phyloP scores from a whole-genome alignment of 2,113 vertebrate genomes.

The Zosterops hypoxanthus region DNA sequence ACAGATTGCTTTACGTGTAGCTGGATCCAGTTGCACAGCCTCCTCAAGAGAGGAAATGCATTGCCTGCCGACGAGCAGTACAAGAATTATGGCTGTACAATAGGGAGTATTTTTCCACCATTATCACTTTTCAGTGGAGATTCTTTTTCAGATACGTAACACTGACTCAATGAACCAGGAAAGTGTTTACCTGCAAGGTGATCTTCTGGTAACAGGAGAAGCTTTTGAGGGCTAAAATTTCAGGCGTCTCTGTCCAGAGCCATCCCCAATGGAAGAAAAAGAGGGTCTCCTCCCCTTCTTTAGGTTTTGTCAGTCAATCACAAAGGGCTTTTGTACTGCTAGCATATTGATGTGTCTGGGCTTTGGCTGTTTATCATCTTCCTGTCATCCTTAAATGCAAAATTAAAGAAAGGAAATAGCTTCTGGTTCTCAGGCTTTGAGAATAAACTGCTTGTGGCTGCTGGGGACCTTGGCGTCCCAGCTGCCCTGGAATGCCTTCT shows the following conservation, averaged over 20 bases:
- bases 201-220: constrained; percentile 73
- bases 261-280: constrained; percentile 62
- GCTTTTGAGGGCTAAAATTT: constrained; percentile 81
- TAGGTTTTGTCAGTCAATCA: constrained; percentile 68
- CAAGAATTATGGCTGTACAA: constrained; percentile 60
- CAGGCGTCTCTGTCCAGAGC: constrained; percentile 53
- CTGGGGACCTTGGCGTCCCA: neutral
- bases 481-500: constrained; percentile 44
- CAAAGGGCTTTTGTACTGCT: constrained; percentile 69
- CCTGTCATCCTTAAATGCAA: constrained; percentile 72
- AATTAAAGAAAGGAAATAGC: constrained; percentile 59
- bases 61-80: neutral
- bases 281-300: constrained; percentile 48
- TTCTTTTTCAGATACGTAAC: constrained; percentile 67
- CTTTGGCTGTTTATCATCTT: constrained; percentile 70
- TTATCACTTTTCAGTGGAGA: constrained; percentile 67
- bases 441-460: constrained; percentile 74
- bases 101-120: constrained; percentile 60
- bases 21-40: constrained; percentile 33
- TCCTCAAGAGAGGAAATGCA: constrained; percentile 11
- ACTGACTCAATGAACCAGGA: constrained; percentile 63
- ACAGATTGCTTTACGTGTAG: constrained; percentile 10
- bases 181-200: constrained; percentile 78
- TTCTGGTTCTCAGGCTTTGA: constrained; percentile 73
- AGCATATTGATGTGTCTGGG: constrained; percentile 39